Evolutionary conservation across 2,797 vertebrate genomes (phyloP), one percentile per base, ranked within the genome.

Genomic region (Gallinago solitaria): DNA sequence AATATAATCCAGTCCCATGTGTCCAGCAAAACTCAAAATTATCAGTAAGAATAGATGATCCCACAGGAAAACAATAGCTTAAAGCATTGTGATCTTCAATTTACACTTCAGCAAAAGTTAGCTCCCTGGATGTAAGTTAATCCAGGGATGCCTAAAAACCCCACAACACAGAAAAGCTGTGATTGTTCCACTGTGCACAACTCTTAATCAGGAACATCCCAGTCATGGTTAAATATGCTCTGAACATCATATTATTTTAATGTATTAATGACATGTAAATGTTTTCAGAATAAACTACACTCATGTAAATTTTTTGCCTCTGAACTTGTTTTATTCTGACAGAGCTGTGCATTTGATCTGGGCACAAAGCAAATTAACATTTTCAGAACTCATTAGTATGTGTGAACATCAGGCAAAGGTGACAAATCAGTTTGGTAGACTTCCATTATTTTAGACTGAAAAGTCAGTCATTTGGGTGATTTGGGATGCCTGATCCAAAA

Each of bases 261-360:
- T 96, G 3, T 85, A 95, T 97, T 96, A 94, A 96, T 96, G 65
- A 50, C 87, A 96, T 95, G 97, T 80, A 96, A 97, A 97, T 97
- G 21, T 92, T 96, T 96, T 95, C 96, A 83, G 78, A 92, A 89
- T 90, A 96, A 96, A 91, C 86, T 86, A 73, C 45, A 83, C 19
- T 83, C 68, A 94, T 95, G 95, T 73, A 97, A 95, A 96, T 95
- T 93, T 96, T 59, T 96, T 96, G 88, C 88, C 89, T 94, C 83
- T 87, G 90, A 96, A 95, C 48, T 89, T 88, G 68, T 54, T 97
- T 95, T 84, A 90, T 90, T 93, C 74, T 93, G 84, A 81, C 80
- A 92, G 61, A 79, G 11, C 15, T 78, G 54, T 39, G 61, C 85
- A 83, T 96, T 96, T 96, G 95, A 95, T 97, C 94, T 94, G 64